Evolutionary conservation across 2,113 vertebrate species (phyloP).

Genomic region (Lamprologus callipterus): DNA sequence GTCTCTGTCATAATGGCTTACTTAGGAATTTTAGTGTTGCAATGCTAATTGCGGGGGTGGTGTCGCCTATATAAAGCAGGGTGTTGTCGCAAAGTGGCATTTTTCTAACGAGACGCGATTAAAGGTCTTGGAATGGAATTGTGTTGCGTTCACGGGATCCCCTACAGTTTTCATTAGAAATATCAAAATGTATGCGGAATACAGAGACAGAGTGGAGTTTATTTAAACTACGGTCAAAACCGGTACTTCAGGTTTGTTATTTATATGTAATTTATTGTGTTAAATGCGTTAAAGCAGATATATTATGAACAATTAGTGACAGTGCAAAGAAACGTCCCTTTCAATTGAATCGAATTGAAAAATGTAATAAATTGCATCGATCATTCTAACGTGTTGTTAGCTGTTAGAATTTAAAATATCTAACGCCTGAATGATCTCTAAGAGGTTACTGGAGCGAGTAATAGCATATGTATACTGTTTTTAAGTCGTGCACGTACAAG

Average conservation of each 20-base stretch:
- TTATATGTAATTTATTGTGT: not conserved
- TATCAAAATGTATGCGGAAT: not conserved
- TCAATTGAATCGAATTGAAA: not conserved
- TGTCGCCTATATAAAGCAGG: not conserved
- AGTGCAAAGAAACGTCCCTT: not conserved
- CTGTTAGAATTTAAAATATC: not conserved
- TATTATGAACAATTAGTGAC: not conserved
- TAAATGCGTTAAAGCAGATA: not conserved
- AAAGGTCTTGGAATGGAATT: not conserved
- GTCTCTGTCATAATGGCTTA: not conserved
- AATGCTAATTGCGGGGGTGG: not conserved
- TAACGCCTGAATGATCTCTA: not conserved
- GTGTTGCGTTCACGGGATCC: constrained; percentile 25
- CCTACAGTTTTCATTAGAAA: not conserved
- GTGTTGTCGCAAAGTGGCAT: not conserved
- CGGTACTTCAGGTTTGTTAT: not conserved
- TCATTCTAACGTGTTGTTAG: not conserved
- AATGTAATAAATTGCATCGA: not conserved
- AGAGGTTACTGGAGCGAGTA: not conserved
- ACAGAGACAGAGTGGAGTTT: not conserved
- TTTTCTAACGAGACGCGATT: not conserved
- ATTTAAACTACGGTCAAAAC: not conserved
- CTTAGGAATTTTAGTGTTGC: not conserved
- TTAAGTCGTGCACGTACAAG: not conserved
- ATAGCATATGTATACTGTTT: not conserved